Evolutionary conservation across 2,113 vertebrate genomes (phyloP).

Genomic region (Crotalus helleri): DNA sequence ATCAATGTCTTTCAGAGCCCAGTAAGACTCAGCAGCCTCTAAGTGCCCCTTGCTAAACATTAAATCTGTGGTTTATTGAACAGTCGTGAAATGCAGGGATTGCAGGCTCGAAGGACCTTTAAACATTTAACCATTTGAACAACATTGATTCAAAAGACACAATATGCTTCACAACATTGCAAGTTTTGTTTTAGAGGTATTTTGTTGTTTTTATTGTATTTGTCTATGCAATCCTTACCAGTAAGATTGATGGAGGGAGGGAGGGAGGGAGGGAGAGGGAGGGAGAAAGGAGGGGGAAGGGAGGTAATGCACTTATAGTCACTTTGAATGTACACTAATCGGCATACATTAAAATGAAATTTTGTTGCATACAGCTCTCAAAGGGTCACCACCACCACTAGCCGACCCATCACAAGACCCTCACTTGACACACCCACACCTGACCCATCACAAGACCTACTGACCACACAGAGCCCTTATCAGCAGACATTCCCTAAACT

Average conservation of each 20-base stretch:
- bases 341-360: too few species aligned
- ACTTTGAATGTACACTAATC: too few species aligned
- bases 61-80: neutral
- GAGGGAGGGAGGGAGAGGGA: too few species aligned
- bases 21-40: neutral
- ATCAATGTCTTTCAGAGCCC: neutral
- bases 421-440: too few species aligned
- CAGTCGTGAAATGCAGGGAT: neutral
- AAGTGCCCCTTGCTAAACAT: neutral
- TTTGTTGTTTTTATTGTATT: neutral
- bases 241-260: neutral
- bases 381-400: too few species aligned
- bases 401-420: too few species aligned
- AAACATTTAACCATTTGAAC: neutral
- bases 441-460: too few species aligned
- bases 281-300: neutral
- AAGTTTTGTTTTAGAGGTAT: neutral
- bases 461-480: too few species aligned
- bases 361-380: too few species aligned
- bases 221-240: neutral
- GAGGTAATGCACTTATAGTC: neutral
- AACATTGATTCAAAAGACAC: neutral
- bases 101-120: neutral
- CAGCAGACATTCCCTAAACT: too few species aligned
- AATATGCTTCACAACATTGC: neutral